phyloP scores from a whole-genome alignment of 1,140 invertebrate species.

The Notospermus geniculatus region DNA sequence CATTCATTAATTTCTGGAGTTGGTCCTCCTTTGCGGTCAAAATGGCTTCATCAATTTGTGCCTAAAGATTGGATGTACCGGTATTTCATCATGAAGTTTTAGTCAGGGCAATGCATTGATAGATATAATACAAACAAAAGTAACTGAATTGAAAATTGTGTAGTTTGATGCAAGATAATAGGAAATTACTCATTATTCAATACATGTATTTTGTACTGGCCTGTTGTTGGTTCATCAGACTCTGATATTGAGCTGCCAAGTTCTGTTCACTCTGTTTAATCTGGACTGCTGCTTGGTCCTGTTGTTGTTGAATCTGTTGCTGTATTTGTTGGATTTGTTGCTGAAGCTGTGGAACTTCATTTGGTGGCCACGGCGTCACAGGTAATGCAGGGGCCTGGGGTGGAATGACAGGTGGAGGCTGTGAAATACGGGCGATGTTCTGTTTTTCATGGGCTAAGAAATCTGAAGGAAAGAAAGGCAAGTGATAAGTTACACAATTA shows the following conservation, averaged over 20 bases:
- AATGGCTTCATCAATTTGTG: conserved; percentile 84
- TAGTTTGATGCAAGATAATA: too few species aligned
- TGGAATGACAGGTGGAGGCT: too few species aligned
- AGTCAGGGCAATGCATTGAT: too few species aligned
- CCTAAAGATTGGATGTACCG: too few species aligned
- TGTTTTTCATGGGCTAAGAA: conserved; percentile 46
- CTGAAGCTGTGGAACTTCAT: conserved; percentile 9
- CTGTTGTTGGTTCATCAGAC: conserved; percentile 59
- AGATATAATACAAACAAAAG: too few species aligned
- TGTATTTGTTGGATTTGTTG: conserved; percentile 29
- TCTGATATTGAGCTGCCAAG: conserved; percentile 87
- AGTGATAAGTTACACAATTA: too few species aligned
- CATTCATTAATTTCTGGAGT: conserved; percentile 71
- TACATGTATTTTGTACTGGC: too few species aligned
- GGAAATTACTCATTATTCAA: too few species aligned
- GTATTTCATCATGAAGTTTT: too few species aligned
- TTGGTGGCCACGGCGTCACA: conserved; percentile 38
- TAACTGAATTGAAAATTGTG: too few species aligned
- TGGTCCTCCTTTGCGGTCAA: conserved; percentile 75
- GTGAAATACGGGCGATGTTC: conserved; percentile 19
- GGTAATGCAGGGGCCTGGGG: too few species aligned
- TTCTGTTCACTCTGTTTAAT: conserved; percentile 92
- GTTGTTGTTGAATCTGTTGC: conserved; percentile 34
- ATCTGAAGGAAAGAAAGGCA: too few species aligned
- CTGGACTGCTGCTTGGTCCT: conserved; percentile 54